phyloP scores from a whole-genome alignment of 2,113 vertebrate genomes.

The Echinops telfairi region DNA sequence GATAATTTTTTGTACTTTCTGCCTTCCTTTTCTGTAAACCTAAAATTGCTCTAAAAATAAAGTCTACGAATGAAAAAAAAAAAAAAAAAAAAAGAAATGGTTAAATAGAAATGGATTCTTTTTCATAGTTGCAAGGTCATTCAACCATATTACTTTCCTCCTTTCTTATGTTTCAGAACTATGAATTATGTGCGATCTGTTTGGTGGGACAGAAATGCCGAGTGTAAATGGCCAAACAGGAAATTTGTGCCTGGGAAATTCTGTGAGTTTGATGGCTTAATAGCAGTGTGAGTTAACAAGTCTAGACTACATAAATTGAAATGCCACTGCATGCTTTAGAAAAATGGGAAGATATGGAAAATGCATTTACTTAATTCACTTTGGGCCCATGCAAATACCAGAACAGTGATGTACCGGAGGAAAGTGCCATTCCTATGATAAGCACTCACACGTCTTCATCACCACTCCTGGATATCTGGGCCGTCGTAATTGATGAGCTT shows the following conservation, averaged over 20 bases:
- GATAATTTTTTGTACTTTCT: no score
- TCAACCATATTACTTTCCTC: slow-evolving; percentile 48
- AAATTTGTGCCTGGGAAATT: slow-evolving; percentile 67
- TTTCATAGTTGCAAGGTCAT: slow-evolving; percentile 51
- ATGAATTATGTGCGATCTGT: slow-evolving; percentile 7
- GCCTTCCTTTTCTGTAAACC: no score
- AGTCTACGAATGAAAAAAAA: no score
- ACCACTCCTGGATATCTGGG: neutral
- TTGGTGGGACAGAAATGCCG: slow-evolving; percentile 37
- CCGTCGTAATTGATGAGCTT: neutral
- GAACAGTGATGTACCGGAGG: slow-evolving; percentile 6
- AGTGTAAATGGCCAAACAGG: slow-evolving; percentile 67
- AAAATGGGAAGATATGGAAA: slow-evolving; percentile 74
- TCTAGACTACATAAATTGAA: slow-evolving; percentile 77
- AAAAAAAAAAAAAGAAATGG: no score
- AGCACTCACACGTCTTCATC: neutral
- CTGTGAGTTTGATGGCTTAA: slow-evolving; percentile 71
- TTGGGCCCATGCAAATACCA: slow-evolving; percentile 54
- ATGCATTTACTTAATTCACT: slow-evolving; percentile 69
- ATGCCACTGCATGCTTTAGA: slow-evolving; percentile 66
- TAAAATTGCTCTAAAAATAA: no score
- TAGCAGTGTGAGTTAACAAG: slow-evolving; percentile 74
- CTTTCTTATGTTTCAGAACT: neutral
- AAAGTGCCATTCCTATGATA: neutral
- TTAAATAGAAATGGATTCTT: slow-evolving; percentile 20